Conservation (phyloP, 2,113 vertebrate species). For the Melanocharis versteri region DNA sequence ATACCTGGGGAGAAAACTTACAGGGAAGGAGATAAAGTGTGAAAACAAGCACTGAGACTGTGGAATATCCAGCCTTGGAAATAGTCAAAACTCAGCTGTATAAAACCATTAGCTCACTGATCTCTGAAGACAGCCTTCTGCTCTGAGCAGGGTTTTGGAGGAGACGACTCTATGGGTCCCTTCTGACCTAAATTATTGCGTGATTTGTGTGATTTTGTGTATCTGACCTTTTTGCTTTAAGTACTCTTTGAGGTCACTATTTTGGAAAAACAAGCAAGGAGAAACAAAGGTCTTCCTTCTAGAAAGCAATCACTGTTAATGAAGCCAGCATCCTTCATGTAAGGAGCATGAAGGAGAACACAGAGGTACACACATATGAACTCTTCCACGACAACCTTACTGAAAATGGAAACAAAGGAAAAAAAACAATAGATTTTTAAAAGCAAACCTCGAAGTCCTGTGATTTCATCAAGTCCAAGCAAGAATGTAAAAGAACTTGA, state of each 20-base stretch:
- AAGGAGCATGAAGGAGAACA: not conserved
- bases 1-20: not conserved
- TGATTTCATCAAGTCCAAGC: not conserved
- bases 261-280: not conserved
- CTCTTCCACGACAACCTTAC: not conserved
- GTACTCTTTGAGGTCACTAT: not conserved
- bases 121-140: not conserved
- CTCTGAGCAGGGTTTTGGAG: not conserved
- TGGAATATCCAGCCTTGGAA: not conserved
- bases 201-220: not conserved
- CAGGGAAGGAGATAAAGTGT: not conserved
- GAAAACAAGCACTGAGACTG: not conserved
- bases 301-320: not conserved
- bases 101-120: not conserved
- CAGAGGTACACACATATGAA: accelerated
- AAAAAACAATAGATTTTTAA: accelerated
- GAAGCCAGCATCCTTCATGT: not conserved
- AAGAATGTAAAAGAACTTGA: not conserved
- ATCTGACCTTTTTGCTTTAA: not conserved
- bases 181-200: not conserved
- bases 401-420: not conserved
- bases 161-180: not conserved
- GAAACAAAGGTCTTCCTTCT: not conserved
- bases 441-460: not conserved
- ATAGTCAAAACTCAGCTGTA: not conserved